Base-by-base conservation (phyloP, 2,888 invertebrate species). In the Vesta saturnalis region DNA sequence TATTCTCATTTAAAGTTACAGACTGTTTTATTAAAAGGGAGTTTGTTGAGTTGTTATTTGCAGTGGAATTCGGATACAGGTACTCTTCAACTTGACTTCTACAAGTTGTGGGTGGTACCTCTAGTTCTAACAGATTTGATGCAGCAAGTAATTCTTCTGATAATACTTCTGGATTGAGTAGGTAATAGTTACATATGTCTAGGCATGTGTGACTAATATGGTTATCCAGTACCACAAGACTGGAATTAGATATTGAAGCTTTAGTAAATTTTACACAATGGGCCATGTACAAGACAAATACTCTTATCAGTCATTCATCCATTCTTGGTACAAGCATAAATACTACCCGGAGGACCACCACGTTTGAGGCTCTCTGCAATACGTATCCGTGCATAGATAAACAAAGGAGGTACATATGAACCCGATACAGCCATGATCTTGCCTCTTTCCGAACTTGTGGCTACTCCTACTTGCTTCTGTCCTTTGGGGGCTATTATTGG, bases 391-490 rank as follows among this genome's bases (percentile, higher is more conserved):
- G 22, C 56, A 56, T 56, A 21, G 19, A 23, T 56, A 56, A 56
- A 56, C 56, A 56, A 56, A 56, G 23, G 14, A 22, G 21, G 56
- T n/a, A 56, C 30, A 56, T 56, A n/a, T n/a, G n/a, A n/a, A n/a
- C n/a, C n/a, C n/a, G n/a, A n/a, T n/a, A n/a, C n/a, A n/a, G n/a
- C n/a, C n/a, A n/a, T n/a, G n/a, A n/a, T n/a, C n/a, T n/a, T n/a
- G n/a, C n/a, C n/a, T n/a, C n/a, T n/a, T n/a, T n/a, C n/a, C n/a
- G n/a, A n/a, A n/a, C 4, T 16, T 52, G 16, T 16, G 5, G 47
- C 4, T 6, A 30, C 30, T 30, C 43, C 12, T n/a, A 43, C 43
- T 43, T 43, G 43, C 12, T 43, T 43, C 12, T 43, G 43, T 2
- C 12, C 43, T 52, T 52, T 52, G 16, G 52, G 52, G 16, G 52